Evolutionary conservation across 2,113 vertebrate genomes (phyloP), one percentile per base, ranked within the genome.

Genomic region (Pseudopodoces humilis): DNA sequence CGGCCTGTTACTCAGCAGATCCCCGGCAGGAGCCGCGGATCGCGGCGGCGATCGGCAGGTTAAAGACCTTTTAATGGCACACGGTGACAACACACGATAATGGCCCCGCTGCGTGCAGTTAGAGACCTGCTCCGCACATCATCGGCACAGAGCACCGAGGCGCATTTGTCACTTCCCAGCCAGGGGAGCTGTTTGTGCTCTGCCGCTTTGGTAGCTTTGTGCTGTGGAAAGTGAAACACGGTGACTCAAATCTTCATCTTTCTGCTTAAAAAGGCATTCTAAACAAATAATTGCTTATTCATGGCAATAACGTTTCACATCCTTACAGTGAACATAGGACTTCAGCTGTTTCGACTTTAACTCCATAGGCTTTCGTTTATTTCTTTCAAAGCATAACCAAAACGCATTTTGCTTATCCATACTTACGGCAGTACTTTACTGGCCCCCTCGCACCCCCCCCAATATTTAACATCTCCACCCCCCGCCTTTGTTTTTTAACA

Each of bases 1-100:
- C 27, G 82, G 69, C 43, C 86, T 74, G 85, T 94, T 92, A 69
- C 39, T 85, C 93, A 75, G 92, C 83, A 77, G 59, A 92, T 88
- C 62, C 33, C 56, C 17, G 91, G 83, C n/a, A 10, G 13, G 30
- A 72, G 79, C 78, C 24, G 86, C 62, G 30, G 6, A 20, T 43
- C 14, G 69, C 43, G 91, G 74, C 60, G 79, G 68, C 85, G 14
- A 24, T 53, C 35, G 83, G 88, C 69, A 22, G 82, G 53, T 88
- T 68, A 74, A 64, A 69, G 89, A 83, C 39, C 82, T 88, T 64
- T 31, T 41, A 43, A 23, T 82, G 92, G 86, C 91, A 23, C 65
- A 7, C 10, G 60, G 91, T 86, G 84, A 58, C 79, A 79, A 0
- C n/a, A 2, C 5, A 11, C 3, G 90, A 4, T 71, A 41, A 85